Evolutionary conservation across 2,113 vertebrate genomes (phyloP), one percentile per base, ranked within the genome.

Genomic region (Stigmatopora argus): DNA sequence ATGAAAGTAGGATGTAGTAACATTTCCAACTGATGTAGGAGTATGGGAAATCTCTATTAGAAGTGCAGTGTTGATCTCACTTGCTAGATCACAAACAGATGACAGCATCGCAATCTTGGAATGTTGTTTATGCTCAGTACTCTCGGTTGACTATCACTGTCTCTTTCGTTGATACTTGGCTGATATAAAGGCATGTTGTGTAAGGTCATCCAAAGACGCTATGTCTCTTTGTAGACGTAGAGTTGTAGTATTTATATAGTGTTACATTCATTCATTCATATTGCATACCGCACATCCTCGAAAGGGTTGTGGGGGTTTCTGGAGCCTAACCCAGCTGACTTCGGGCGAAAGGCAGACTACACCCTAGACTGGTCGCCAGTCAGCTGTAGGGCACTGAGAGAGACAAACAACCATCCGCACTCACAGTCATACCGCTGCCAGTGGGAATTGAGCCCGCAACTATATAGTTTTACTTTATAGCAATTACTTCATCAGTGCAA

Each of bases 61-160:
- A 67, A 14, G 77, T 67, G 78, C 78, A n/a, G 45, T 64, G 59
- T 71, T 79, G 72, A 61, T 35, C 72, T 62, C 46, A 18, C 76
- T 73, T 72, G 64, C 69, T 31, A 68, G 73, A 86, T 86, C 70
- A 82, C 83, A 78, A 86, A 83, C 80, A 88, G 83, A 88, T 87
- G 86, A 72, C 69, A 48, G 70, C 63, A 35, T 70, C 65, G 59
- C 67, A 75, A 72, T 74, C 56, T 55, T 79, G 78, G 70, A 83
- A 85, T 79, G 78, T 71, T 83, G 74, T 81, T 75, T 76, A 35
- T 67, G 59, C 47, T 70, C 56, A 38, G 51, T 58, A 52, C 59
- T 74, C 71, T 84, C 66, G 67, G 48, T 61, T 72, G 60, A 52
- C 61, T 67, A 62, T 61, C 26, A 23, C 18, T 69, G 56, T 17